A percentile compares a stretch with the other conserved stretches of the same genome.
Evolutionary conservation across 2,797 vertebrate species (phyloP).

Genomic region (Masticophis lateralis): DNA sequence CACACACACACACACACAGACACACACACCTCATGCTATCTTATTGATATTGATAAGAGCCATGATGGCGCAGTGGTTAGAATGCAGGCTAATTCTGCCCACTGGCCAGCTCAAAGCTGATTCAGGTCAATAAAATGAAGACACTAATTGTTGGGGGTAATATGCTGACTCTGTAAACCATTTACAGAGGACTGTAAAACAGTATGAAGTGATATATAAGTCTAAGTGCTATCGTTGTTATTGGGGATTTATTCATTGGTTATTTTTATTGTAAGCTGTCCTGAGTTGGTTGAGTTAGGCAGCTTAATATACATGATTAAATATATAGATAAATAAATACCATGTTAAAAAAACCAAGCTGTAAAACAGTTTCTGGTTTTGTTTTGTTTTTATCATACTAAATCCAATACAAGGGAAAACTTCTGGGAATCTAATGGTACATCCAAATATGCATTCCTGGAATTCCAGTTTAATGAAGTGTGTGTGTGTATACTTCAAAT

Average conservation of each 20-base stretch:
- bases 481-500: not conserved
- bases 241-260: not conserved
- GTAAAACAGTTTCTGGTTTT: not conserved
- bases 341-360: not conserved
- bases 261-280: not conserved
- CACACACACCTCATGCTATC: not conserved
- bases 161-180: too few species aligned
- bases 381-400: not conserved
- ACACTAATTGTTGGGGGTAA: too few species aligned
- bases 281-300: not conserved
- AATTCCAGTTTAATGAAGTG: not conserved
- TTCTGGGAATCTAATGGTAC: not conserved
- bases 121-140: too few species aligned
- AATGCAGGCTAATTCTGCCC: too few species aligned
- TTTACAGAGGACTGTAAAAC: too few species aligned
- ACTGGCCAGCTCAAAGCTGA: too few species aligned
- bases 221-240: not conserved
- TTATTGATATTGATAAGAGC: not conserved
- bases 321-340: not conserved
- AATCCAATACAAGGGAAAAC: not conserved
- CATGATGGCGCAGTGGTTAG: too few species aligned
- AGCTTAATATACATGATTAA: not conserved
- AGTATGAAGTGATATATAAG: too few species aligned
- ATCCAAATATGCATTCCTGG: not conserved
- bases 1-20: too few species aligned